phyloP scores from a whole-genome alignment of 2,888 invertebrate genomes.

The Phanerotoma sp. region DNA sequence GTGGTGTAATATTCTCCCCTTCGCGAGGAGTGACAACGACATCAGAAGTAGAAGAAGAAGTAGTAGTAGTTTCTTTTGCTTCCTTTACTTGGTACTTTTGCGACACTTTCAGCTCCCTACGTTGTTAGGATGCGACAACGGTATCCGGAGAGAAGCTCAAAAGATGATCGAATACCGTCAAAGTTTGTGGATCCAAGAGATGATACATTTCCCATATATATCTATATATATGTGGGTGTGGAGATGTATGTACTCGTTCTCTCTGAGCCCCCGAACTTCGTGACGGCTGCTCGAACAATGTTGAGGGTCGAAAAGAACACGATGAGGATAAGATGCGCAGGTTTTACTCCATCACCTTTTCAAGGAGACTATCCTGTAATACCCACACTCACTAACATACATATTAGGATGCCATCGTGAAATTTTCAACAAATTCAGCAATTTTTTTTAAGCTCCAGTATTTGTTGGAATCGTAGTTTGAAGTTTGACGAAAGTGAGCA shows the following conservation, averaged over 20 bases:
- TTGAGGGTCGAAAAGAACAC: too few species aligned
- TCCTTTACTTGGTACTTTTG: slow-evolving; percentile 19
- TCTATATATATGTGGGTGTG: neutral
- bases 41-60: neutral
- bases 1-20: slow-evolving; percentile 54
- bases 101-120: slow-evolving; percentile 16
- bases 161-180: slow-evolving; percentile 49
- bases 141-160: slow-evolving; percentile 36
- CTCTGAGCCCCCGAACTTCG: neutral
- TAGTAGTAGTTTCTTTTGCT: too few species aligned
- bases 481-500: too few species aligned
- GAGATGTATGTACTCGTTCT: too few species aligned
- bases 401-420: too few species aligned
- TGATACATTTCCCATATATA: slow-evolving; percentile 39
- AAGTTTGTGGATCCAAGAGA: slow-evolving; percentile 41
- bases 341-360: neutral
- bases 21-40: slow-evolving; percentile 24
- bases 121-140: slow-evolving; percentile 49
- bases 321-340: too few species aligned
- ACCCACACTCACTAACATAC: too few species aligned
- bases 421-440: too few species aligned
- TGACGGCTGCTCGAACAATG: too few species aligned
- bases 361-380: too few species aligned
- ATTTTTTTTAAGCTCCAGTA: too few species aligned
- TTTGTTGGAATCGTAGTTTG: too few species aligned